Evolutionary conservation across 2,888 invertebrate species (phyloP), one percentile per base, ranked within the genome.

Genomic region (Oscheius myriophilus): DNA sequence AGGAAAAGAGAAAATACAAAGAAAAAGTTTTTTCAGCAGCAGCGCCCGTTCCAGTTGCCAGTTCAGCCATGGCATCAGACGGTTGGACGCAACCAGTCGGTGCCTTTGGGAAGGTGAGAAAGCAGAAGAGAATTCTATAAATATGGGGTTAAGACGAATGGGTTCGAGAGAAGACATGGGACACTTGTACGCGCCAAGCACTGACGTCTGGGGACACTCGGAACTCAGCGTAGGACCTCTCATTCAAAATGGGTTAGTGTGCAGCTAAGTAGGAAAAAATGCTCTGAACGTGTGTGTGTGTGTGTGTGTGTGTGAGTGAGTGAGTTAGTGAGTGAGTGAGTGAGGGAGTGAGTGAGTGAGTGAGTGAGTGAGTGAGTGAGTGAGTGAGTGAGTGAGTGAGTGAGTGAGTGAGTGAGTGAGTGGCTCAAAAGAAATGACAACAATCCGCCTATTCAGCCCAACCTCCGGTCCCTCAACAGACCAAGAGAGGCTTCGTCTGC

Each of bases 401-500:
- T n/a, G n/a, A n/a, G n/a, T n/a, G n/a, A n/a, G n/a, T n/a, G n/a
- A n/a, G n/a, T n/a, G n/a, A n/a, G n/a, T n/a, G n/a, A n/a, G n/a
- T n/a, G n/a, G n/a, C n/a, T n/a, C n/a, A n/a, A n/a, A n/a, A n/a
- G n/a, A n/a, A n/a, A n/a, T n/a, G n/a, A n/a, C n/a, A n/a, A n/a
- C 9, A 33, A 33, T 33, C 33, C 33, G 4, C 9, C 33, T 33
- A 6, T 33, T 33, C 33, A 33, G 33, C 16, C 54, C 52, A 16
- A 3, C 14, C 3, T 21, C 12, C 9, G 55, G 45, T 9, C 7
- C 54, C 16, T 64, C 65, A 3, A 23, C 52, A 4, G 55, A 55
- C 23, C 57, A 41, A 54, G 70, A 54, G 49, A 70, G 77, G 18
- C 69, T 74, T 2, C 70, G 76, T 42, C 73, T 95, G 85, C 93